phyloP scores from a whole-genome alignment of 2,888 invertebrate species.

The Ophion slaviceki region DNA sequence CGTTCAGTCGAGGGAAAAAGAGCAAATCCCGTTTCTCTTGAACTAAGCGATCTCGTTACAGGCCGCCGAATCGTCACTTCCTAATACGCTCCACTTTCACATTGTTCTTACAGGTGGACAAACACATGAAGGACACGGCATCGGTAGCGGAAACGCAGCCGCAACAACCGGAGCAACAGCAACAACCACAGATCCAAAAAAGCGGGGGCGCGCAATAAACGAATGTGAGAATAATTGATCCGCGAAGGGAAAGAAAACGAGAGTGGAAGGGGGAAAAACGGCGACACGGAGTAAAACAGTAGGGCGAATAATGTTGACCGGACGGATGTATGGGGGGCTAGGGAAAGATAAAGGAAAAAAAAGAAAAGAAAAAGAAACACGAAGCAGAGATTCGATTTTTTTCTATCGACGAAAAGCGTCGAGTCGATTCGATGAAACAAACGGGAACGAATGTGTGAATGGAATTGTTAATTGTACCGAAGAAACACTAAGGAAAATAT shows the following conservation, averaged over 20 bases:
- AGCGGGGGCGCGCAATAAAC: conserved; percentile 81
- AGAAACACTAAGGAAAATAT: conserved; percentile 52
- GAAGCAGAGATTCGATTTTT: conserved; percentile 44
- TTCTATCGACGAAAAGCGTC: conserved; percentile 41
- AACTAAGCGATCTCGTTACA: background rate
- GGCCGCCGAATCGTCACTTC: background rate
- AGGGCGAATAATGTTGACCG: conserved; percentile 53
- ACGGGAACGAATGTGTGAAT: conserved; percentile 48
- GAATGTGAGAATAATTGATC: conserved; percentile 67
- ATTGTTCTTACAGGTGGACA: conserved; percentile 77
- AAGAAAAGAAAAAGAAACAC: conserved; percentile 47
- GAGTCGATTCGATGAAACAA: conserved; percentile 24
- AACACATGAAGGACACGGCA: conserved; percentile 81
- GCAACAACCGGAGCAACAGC: conserved; percentile 75
- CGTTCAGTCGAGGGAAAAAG: background rate
- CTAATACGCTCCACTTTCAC: background rate
- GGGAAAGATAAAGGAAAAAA: conserved; percentile 38
- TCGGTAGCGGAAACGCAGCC: conserved; percentile 76
- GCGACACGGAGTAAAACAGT: conserved; percentile 48
- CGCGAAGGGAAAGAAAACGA: conserved; percentile 53
- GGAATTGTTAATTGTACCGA: conserved; percentile 62
- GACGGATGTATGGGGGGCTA: conserved; percentile 51
- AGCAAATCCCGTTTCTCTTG: background rate
- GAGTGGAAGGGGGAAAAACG: conserved; percentile 58
- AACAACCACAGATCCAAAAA: conserved; percentile 80